Evolutionary conservation across 2,113 vertebrate genomes (phyloP).

Genomic region (Parus major): DNA sequence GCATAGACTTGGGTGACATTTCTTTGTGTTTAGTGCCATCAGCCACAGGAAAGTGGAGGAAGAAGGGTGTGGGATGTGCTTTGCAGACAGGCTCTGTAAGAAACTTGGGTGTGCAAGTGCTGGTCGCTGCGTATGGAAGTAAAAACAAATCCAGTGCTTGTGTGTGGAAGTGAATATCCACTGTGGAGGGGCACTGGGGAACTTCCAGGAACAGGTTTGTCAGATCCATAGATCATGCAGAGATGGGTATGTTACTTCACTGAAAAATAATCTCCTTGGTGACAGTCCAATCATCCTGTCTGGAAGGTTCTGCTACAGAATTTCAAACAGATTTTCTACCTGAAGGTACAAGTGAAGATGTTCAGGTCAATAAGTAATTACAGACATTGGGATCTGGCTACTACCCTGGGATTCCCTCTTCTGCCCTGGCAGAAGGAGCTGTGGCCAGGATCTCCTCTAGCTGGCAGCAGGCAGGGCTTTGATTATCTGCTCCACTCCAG

Average conservation of each 20-base stretch:
- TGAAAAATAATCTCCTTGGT: conserved; percentile 7
- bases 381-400: background rate
- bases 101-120: background rate
- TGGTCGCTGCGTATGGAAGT: background rate
- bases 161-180: background rate
- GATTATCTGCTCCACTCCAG: background rate
- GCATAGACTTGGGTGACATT: background rate
- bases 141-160: background rate
- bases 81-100: background rate
- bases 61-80: background rate
- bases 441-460: background rate
- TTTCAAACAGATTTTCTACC: conserved; percentile 35
- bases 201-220: background rate
- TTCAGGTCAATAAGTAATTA: conserved; percentile 57
- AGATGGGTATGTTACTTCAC: background rate
- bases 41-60: background rate
- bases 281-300: background rate
- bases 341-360: background rate
- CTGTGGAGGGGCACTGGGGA: accelerated
- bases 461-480: background rate
- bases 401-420: background rate
- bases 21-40: background rate
- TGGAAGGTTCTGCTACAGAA: conserved; percentile 1
- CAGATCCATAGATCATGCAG: background rate
- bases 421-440: background rate